phyloP scores from a whole-genome alignment of 2,797 vertebrate species.

The Urocyon cinereoargenteus region DNA sequence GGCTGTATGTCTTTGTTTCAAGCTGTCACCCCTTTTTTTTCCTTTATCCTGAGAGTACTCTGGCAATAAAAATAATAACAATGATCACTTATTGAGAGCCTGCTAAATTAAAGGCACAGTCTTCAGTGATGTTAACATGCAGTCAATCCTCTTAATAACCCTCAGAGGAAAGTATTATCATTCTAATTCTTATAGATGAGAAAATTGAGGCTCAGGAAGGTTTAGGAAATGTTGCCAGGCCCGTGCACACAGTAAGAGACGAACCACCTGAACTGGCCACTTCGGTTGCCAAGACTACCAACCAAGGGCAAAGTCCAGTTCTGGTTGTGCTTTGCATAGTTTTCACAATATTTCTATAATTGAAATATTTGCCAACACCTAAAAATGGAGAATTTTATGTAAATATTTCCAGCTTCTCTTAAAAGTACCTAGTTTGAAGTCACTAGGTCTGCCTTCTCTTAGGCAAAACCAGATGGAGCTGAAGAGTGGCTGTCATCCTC shows the following conservation, averaged over 20 bases:
- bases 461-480: background rate
- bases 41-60: background rate
- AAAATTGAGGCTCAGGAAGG: background rate
- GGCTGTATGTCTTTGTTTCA: background rate
- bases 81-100: background rate
- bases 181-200: background rate
- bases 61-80: background rate
- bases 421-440: background rate
- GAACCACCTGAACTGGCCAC: background rate
- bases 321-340: background rate
- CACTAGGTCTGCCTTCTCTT: background rate
- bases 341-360: background rate
- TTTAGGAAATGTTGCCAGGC: background rate
- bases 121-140: background rate
- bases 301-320: background rate
- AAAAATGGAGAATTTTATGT: background rate
- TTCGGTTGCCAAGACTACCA: background rate
- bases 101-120: background rate
- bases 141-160: background rate
- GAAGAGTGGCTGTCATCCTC: background rate
- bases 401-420: background rate
- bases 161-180: background rate
- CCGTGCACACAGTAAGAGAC: accelerated
- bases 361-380: background rate
- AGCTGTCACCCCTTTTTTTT: background rate